Percentiles rank a stretch among this genome's conserved stretches.
phyloP scores from a whole-genome alignment of 2,113 vertebrate genomes.

The Prunella himalayana region DNA sequence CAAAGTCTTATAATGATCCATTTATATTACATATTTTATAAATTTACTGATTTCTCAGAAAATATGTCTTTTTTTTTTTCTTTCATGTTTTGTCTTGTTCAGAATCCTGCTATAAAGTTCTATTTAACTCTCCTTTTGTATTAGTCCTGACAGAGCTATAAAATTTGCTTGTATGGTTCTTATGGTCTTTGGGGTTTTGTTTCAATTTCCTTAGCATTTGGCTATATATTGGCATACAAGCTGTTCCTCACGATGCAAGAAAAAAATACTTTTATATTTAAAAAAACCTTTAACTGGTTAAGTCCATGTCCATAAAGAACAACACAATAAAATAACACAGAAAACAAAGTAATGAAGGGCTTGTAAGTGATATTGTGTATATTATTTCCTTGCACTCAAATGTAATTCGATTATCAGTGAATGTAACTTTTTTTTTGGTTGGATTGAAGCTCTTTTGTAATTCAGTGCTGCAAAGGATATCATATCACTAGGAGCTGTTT shows the following conservation, averaged over 20 bases:
- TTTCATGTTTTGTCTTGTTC: background rate
- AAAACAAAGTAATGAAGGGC: background rate
- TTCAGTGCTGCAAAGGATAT: background rate
- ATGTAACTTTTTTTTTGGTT: background rate
- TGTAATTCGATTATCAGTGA: background rate
- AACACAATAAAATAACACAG: background rate
- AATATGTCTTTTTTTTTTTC: background rate
- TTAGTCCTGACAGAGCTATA: background rate
- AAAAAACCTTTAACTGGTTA: background rate
- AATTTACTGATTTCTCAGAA: background rate
- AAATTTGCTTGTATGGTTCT: background rate
- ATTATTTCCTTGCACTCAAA: background rate
- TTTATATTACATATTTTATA: background rate
- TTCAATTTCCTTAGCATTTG: background rate
- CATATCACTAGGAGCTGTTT: background rate
- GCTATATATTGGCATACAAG: background rate
- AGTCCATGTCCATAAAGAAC: background rate
- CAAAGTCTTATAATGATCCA: slow-evolving; percentile 3
- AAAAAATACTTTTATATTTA: background rate
- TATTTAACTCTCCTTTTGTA: background rate
- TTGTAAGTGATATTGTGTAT: background rate
- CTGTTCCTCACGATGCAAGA: background rate
- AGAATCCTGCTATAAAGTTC: background rate
- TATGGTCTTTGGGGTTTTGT: background rate
- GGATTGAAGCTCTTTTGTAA: background rate